phyloP scores from a whole-genome alignment of 2,888 invertebrate species.

The Endomychus coccineus region DNA sequence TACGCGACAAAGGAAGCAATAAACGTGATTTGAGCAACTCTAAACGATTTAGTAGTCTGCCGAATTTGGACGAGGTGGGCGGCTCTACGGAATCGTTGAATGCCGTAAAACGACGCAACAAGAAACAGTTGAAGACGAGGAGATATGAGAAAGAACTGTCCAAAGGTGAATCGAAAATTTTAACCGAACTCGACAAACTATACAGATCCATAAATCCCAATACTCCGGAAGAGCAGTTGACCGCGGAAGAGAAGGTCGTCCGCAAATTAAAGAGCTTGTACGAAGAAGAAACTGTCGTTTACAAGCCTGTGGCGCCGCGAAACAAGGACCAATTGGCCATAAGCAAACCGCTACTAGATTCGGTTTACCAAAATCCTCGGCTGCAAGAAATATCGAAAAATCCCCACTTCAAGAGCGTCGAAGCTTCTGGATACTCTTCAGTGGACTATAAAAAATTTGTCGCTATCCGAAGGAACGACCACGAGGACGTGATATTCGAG shows the following conservation, averaged over 20 bases:
- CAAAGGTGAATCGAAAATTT: slow-evolving; percentile 32
- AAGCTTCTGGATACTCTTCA: slow-evolving; percentile 16
- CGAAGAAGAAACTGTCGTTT: slow-evolving; percentile 26
- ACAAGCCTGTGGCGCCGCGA: slow-evolving; percentile 33
- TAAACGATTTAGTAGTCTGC: too few species aligned
- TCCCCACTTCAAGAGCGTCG: slow-evolving; percentile 30
- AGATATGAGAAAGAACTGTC: slow-evolving; percentile 26
- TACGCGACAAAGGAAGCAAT: too few species aligned
- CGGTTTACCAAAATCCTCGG: slow-evolving; percentile 36
- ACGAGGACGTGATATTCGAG: too few species aligned
- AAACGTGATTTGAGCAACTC: too few species aligned
- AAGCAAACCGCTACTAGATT: slow-evolving; percentile 37
- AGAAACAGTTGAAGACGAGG: slow-evolving; percentile 14
- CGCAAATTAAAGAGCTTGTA: slow-evolving; percentile 34
- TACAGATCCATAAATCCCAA: slow-evolving; percentile 35
- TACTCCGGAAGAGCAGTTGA: slow-evolving; percentile 32
- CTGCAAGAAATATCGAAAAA: slow-evolving; percentile 32
- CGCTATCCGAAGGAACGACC: too few species aligned
- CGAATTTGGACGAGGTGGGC: slow-evolving; percentile 3
- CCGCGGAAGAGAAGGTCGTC: slow-evolving; percentile 33
- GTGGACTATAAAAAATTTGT: too few species aligned
- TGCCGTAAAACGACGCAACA: slow-evolving; percentile 5
- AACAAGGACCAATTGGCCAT: slow-evolving; percentile 37
- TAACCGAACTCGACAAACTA: slow-evolving; percentile 31
- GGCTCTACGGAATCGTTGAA: background rate